Percentiles rank a stretch among this genome's conserved stretches.
These are phyloP conservation scores for Conops quadrifasciatus DNA, from an alignment of 2,888 invertebrate genomes.

Conservation along the genomic window DNA sequence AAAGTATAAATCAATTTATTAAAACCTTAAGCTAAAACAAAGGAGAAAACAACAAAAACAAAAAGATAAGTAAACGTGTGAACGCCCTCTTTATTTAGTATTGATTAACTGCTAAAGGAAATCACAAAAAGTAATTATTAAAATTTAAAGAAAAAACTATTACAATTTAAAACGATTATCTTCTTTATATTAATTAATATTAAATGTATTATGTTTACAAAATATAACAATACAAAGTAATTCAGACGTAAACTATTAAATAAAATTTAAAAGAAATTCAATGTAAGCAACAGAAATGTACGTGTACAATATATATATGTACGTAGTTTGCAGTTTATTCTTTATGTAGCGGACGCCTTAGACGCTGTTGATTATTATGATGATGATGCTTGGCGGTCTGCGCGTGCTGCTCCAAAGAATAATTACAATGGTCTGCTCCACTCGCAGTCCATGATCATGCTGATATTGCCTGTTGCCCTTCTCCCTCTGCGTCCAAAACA, in stretches of 20 bases:
- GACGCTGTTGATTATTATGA: no score
- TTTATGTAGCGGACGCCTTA: slow-evolving; percentile 15
- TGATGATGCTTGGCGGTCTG: no score
- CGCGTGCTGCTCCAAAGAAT: slow-evolving; percentile 23
- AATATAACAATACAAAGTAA: slow-evolving; percentile 43
- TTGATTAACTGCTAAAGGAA: slow-evolving; percentile 34
- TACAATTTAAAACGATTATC: slow-evolving; percentile 46
- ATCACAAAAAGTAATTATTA: slow-evolving; percentile 33
- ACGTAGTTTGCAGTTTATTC: slow-evolving; percentile 9
- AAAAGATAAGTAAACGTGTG: slow-evolving; percentile 36
- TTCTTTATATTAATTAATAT: slow-evolving; percentile 52
- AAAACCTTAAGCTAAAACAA: slow-evolving; percentile 39
- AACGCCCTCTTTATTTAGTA: slow-evolving; percentile 41
- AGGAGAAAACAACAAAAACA: slow-evolving; percentile 40
- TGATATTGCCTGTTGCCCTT: neutral
- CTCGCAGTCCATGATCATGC: neutral
- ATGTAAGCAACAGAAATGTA: slow-evolving; percentile 47
- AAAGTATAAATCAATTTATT: slow-evolving; percentile 49
- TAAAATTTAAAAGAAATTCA: slow-evolving; percentile 55
- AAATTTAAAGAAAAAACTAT: slow-evolving; percentile 32
- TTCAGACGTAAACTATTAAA: slow-evolving; percentile 51
- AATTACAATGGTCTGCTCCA: slow-evolving; percentile 1
- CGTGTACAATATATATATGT: no score
- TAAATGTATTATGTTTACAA: slow-evolving; percentile 60
- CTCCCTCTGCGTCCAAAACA: neutral